A percentile compares a stretch with the other conserved stretches of the same genome.
Conservation (phyloP, 2,888 invertebrate genomes). For the Volucella inflata region DNA sequence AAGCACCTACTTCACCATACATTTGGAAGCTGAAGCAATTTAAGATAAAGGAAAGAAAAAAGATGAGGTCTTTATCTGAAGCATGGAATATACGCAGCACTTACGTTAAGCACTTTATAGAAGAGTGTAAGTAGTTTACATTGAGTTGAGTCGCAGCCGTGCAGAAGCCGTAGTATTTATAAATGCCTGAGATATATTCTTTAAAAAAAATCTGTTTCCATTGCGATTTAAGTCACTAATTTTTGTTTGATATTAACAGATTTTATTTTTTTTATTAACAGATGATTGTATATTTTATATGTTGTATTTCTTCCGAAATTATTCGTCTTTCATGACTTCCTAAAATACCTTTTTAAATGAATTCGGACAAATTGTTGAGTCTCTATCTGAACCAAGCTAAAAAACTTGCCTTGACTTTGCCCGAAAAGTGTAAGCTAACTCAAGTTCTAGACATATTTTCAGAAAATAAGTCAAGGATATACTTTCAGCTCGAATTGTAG, state of each 20-base stretch:
- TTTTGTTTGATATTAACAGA: neutral
- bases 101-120: too few relatives aligned
- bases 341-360: slow-evolving; percentile 47
- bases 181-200: too few relatives aligned
- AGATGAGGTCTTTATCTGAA: too few relatives aligned
- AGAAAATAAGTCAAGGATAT: neutral
- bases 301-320: slow-evolving; percentile 35
- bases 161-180: too few relatives aligned
- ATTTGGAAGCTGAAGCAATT: too few relatives aligned
- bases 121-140: too few relatives aligned
- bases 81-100: too few relatives aligned
- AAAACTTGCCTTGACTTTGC: slow-evolving; percentile 54
- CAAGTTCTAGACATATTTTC: neutral
- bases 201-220: neutral
- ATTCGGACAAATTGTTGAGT: slow-evolving; percentile 49
- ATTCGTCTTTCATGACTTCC: slow-evolving; percentile 35
- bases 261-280: slow-evolving; percentile 10
- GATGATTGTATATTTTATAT: slow-evolving; percentile 22
- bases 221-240: slow-evolving; percentile 29
- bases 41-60: too few relatives aligned
- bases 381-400: slow-evolving; percentile 67
- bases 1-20: too few relatives aligned
- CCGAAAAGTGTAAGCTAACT: slow-evolving; percentile 47
- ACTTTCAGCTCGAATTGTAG: slow-evolving; percentile 63
- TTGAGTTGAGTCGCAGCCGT: too few relatives aligned